phyloP scores from a whole-genome alignment of 2,888 invertebrate genomes.

The Drosophila melanocephala region DNA sequence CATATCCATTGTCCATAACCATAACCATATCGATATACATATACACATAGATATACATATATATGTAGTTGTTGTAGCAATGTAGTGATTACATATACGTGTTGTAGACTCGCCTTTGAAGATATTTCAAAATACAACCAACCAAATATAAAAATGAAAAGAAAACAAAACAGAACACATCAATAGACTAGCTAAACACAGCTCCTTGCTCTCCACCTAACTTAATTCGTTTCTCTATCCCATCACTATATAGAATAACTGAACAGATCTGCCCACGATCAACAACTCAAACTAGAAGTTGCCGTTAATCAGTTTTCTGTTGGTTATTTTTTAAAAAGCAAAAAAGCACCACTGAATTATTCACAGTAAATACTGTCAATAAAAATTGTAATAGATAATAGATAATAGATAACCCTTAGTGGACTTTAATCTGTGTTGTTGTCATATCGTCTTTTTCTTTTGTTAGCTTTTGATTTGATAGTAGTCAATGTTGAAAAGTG shows the following conservation, averaged over 20 bases:
- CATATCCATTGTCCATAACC: background rate
- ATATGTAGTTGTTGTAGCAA: conserved; percentile 42
- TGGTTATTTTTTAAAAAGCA: background rate
- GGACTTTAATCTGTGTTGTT: background rate
- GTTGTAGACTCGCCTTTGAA: conserved; percentile 3
- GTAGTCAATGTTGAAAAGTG: conserved; percentile 25
- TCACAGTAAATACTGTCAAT: background rate
- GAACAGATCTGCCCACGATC: background rate
- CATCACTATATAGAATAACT: background rate
- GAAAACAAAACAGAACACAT: background rate
- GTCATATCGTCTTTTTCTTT: background rate
- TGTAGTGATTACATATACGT: conserved; percentile 25
- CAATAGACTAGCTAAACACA: background rate
- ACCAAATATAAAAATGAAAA: background rate
- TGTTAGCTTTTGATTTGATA: conserved; percentile 8
- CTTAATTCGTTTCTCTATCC: background rate
- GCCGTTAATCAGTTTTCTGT: background rate
- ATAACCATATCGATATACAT: background rate
- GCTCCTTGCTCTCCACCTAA: background rate
- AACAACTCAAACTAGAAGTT: background rate
- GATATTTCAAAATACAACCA: background rate
- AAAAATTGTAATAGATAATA: conserved; percentile 7
- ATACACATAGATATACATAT: background rate
- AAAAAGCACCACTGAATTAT: background rate
- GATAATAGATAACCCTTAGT: background rate